These are phyloP conservation scores for Exocentrus adspersus DNA, from an alignment of 2,888 invertebrate species.

Conservation along the genomic window DNA sequence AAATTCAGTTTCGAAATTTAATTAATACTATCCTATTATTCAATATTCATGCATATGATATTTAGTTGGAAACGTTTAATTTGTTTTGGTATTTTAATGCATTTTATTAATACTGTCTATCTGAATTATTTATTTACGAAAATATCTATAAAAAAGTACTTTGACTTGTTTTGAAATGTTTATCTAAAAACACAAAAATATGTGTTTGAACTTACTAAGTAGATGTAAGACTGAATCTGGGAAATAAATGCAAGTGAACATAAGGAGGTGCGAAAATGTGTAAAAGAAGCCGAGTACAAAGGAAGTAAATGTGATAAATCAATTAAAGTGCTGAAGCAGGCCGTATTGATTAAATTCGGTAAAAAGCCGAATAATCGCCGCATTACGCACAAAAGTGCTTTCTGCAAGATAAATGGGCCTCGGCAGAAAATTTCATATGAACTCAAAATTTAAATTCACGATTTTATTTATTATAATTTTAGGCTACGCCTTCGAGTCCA, in stretches of 20 bases:
- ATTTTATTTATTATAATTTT: constrained; percentile 18
- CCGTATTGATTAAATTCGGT: neutral
- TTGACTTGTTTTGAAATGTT: too few relatives aligned
- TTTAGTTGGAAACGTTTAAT: too few relatives aligned
- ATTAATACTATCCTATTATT: too few relatives aligned
- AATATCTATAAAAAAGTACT: too few relatives aligned
- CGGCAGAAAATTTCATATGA: constrained; percentile 13
- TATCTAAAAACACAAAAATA: too few relatives aligned
- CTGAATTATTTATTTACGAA: too few relatives aligned
- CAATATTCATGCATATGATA: too few relatives aligned
- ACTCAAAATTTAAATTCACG: constrained; percentile 12
- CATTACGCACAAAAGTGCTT: neutral
- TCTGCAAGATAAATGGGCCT: constrained; percentile 12
- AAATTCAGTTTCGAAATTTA: too few relatives aligned
- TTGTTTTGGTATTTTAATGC: too few relatives aligned
- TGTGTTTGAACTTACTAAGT: too few relatives aligned
- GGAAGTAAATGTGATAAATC: constrained; percentile 7
- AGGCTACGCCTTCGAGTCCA: neutral
- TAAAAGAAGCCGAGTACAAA: neutral
- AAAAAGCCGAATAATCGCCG: neutral
- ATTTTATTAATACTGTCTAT: too few relatives aligned
- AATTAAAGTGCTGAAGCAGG: constrained; percentile 4
- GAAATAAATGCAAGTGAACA: neutral
- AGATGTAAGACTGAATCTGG: too few relatives aligned
- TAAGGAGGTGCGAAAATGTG: neutral